Base-by-base conservation (phyloP, 2,113 vertebrate species). In the Sorex araneus region DNA sequence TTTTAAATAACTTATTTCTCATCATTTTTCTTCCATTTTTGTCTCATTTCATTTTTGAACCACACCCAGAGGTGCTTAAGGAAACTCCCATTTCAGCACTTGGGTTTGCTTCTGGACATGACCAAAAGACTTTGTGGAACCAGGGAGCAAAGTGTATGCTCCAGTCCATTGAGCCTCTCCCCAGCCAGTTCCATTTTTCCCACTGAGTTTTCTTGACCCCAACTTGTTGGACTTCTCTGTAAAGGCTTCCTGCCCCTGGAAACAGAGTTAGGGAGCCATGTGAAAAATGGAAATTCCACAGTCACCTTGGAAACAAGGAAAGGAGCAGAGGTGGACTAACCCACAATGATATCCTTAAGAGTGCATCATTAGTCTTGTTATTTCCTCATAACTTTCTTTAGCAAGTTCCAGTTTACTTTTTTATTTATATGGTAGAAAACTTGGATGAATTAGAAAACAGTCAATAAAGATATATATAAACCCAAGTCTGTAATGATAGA, bases 1-100 rank as follows among this genome's bases (percentile, higher is more conserved):
- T 75, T 71, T 63, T 90, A 87, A 90, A 84, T 15, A 82, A 88
- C 30, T 77, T 82, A 77, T 50, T 87, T 73, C 57, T 60, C 57
- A 60, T 21, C 4, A 23, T 19, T 60, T 60, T 60, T 23, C 57
- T 19, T 19, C 18, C 23, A 60, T 19, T 60, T 60, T 60, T 21
- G 18, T 60, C 57, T 60, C 13, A 50, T 50, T 50, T 50, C 47
- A 12, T 13, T 60, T 60, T 60, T 23, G 57, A 60, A 23, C 18
- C 21, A 60, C 8, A 60, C 21, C 57, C 21, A 60, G 57, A 60
- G 57, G 57, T 60, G 57, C 21, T 21, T 23, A 8, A 16, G 57
- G 21, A 60, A 60, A 60, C 57, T 60, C 57, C 57, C 18, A 60
- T 60, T 23, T 60, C 57, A 60, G 19, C 21, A 23, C 21, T 10